These are phyloP conservation scores for Lucinisca nassula DNA, from an alignment of 2,888 invertebrate species.

Conservation along the genomic window DNA sequence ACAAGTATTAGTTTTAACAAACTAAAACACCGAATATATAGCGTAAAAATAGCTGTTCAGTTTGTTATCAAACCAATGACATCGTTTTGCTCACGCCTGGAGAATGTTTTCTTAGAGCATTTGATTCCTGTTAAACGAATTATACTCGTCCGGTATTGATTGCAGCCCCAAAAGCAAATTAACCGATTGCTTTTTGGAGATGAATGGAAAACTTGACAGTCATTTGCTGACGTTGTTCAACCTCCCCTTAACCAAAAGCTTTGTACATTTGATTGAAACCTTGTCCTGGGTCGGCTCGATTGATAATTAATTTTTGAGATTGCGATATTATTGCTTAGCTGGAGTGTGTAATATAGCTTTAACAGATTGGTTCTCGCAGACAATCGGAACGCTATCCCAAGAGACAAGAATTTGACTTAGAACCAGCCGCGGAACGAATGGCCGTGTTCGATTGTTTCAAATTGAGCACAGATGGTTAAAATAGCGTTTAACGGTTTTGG, in stretches of 20 bases:
- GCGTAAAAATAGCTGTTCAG: too few species aligned
- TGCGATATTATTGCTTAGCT: slow-evolving; percentile 74
- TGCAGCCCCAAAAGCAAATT: slow-evolving; percentile 32
- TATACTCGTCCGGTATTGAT: slow-evolving; percentile 13
- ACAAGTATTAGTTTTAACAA: too few species aligned
- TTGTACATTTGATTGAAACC: slow-evolving; percentile 58
- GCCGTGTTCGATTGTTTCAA: slow-evolving; percentile 41
- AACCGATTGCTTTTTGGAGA: slow-evolving; percentile 59
- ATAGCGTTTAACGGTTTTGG: slow-evolving; percentile 65
- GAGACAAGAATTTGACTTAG: slow-evolving; percentile 44
- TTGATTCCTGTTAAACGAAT: slow-evolving; percentile 51
- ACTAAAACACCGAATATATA: too few species aligned
- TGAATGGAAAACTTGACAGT: slow-evolving; percentile 15
- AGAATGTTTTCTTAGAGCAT: slow-evolving; percentile 25
- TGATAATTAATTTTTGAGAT: slow-evolving; percentile 75
- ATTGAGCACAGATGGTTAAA: slow-evolving; percentile 72
- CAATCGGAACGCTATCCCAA: slow-evolving; percentile 62
- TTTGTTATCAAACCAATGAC: neutral
- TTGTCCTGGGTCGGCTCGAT: slow-evolving; percentile 65
- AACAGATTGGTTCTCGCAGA: slow-evolving; percentile 71
- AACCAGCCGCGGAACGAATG: slow-evolving; percentile 51
- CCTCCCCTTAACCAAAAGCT: slow-evolving; percentile 10
- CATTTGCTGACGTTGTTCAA: slow-evolving; percentile 11
- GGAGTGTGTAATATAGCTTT: slow-evolving; percentile 75
- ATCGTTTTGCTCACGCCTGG: neutral